A percentile compares a stretch with the other conserved stretches of the same genome.
phyloP scores from a whole-genome alignment of 2,113 vertebrate species.

The Alethe castanea region DNA sequence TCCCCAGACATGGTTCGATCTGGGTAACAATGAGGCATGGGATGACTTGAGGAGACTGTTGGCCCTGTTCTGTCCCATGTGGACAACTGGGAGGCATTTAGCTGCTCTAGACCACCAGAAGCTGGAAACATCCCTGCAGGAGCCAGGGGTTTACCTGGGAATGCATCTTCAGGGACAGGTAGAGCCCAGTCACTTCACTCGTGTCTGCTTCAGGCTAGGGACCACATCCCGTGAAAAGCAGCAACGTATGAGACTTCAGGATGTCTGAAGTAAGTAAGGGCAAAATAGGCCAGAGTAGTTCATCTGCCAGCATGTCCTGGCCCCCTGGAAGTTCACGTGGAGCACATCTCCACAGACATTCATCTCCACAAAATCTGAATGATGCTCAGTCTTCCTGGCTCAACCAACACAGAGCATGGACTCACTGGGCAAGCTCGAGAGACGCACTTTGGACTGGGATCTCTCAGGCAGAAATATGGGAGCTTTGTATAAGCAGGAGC shows the following conservation, averaged over 20 bases:
- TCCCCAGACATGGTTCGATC: background rate
- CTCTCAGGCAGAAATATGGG: background rate
- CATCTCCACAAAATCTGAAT: background rate
- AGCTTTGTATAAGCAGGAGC: background rate
- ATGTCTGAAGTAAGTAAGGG: background rate
- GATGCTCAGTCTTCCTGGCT: background rate
- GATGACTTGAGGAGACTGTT: background rate
- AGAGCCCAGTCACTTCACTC: background rate
- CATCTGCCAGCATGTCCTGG: background rate
- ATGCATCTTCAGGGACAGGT: background rate
- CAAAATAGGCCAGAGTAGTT: background rate
- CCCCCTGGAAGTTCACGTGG: background rate
- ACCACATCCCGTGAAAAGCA: background rate
- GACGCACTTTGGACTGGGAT: background rate
- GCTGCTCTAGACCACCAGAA: background rate
- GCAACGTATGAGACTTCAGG: background rate
- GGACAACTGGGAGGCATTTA: background rate
- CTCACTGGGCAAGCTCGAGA: background rate
- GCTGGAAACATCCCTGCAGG: background rate
- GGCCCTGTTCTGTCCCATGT: background rate
- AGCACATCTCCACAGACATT: background rate
- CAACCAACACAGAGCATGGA: background rate
- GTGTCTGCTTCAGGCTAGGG: background rate
- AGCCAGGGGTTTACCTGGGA: background rate
- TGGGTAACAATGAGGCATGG: fast-evolving